These are phyloP conservation scores for Poeciliopsis turrubarensis DNA, from an alignment of 2,113 vertebrate genomes.

Conservation along the genomic window DNA sequence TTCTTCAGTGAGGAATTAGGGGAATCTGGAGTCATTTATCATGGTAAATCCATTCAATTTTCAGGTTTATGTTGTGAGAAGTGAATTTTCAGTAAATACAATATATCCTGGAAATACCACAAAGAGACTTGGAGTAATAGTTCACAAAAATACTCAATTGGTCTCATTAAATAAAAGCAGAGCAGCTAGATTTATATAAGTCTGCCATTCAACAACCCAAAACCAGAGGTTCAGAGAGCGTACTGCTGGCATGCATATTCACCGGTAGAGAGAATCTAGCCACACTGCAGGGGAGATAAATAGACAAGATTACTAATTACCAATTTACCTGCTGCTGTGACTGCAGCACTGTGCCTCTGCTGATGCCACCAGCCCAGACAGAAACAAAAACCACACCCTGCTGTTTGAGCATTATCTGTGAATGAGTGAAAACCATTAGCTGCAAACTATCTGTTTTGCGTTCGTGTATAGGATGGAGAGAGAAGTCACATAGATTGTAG, in stretches of 20 bases:
- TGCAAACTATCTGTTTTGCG: conserved; percentile 19
- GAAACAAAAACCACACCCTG: conserved; percentile 42
- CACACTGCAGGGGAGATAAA: conserved; percentile 62
- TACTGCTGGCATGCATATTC: conserved; percentile 42
- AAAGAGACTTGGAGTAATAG: conserved; percentile 2
- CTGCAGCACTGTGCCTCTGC: conserved; percentile 33
- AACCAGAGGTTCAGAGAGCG: conserved; percentile 34
- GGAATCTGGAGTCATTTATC: conserved; percentile 53
- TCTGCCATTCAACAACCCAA: conserved; percentile 26
- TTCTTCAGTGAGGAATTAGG: conserved; percentile 42
- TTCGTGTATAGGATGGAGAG: background rate
- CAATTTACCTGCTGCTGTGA: conserved; percentile 70
- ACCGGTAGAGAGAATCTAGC: conserved; percentile 48
- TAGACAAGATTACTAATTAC: conserved; percentile 70
- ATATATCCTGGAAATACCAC: conserved; percentile 38
- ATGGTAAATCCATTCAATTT: conserved; percentile 50
- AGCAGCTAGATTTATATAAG: conserved; percentile 20
- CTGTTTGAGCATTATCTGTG: conserved; percentile 44
- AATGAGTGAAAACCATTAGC: conserved; percentile 51
- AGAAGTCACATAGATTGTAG: background rate
- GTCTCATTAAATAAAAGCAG: conserved; percentile 51
- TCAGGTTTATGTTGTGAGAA: conserved; percentile 14
- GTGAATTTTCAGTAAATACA: conserved; percentile 39
- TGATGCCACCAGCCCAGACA: conserved; percentile 35
- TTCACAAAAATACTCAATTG: conserved; percentile 9